Evolutionary conservation across 2,113 vertebrate species (phyloP), one percentile per base, ranked within the genome.

Genomic region (Leptobrachium leishanense): DNA sequence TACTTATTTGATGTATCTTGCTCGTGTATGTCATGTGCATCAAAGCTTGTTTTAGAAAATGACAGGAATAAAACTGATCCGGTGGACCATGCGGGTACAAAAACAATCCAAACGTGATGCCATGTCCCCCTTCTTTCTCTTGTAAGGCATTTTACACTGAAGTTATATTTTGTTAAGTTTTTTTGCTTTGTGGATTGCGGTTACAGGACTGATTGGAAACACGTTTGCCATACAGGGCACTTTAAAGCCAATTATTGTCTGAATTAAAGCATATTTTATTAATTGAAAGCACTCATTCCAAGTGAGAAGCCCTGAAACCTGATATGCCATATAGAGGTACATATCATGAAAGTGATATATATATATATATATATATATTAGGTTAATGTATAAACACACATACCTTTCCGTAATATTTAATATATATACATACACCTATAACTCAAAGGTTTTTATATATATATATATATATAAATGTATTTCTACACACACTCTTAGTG

Each of bases 161-260:
- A 70, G 62, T 69, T 67, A 70, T 72, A 73, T 41, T 67, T 46
- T 44, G 65, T 41, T 42, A 74, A 79, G 70, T 79, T 73, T 78
- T 44, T 78, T 79, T 79, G 74, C 20, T 79, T 79, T 79, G 46
- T 43, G 62, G 59, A 72, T 79, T 79, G 69, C 66, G 70, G 69
- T 72, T 72, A 5, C 6, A 78, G 68, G 10, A 65, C 44, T 79
- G 68, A 79, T 72, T 72, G 59, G 57, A 72, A 79, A 79, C 76
- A 79, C 57, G 72, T 79, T 79, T 71, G 7, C 6, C 20, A 53
- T 41, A 72, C 76, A 79, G 63, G 72, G 68, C 55, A 31, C 12
- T 5, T 10, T 59, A 70, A 64, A 71, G 9, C 55, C 15, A 59
- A 13, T 53, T 31, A 46, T 31, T 31, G 20, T 42, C 31, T 77